Evolutionary conservation across 2,888 invertebrate species (phyloP), one percentile per base, ranked within the genome.

Genomic region (Hermodice carunculata): DNA sequence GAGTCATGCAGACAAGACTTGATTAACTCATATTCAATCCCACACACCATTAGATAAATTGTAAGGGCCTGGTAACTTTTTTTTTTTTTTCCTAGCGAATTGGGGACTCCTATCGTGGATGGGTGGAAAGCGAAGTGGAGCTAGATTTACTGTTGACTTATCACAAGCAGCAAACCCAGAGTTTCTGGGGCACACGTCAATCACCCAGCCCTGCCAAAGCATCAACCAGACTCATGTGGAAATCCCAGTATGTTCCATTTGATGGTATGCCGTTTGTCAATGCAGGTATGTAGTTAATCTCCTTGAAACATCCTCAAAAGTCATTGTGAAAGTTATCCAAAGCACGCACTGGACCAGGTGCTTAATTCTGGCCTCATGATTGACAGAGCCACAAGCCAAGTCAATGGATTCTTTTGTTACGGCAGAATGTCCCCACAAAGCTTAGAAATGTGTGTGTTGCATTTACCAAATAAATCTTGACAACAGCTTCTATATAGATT

Each of bases 241-340:
- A 85, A 64, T 85, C 85, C 4, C 86, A 86, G 63, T 86, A 86
- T 76, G 85, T 85, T 17, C 85, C 85, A 1, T 85, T 84, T 72
- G 86, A 86, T 76, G 86, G 86, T 3, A 80, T 85, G 24, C 86
- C 86, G 22, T 86, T 86, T 71, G 77, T 86, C 5, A 86, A 86
- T 66, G 75, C 83, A 64, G 85, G 85, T 84, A 64, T 51, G 70
- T 62, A n/a, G 17, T 14, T 48, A 24, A 22, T 46, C n/a, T 46
- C 19, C 22, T n/a, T 46, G 8, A 46, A 19, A 46, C 8, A 46
- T 14, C 14, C 11, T 26, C 51, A n/a, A n/a, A n/a, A n/a, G n/a
- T n/a, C n/a, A n/a, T n/a, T n/a, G n/a, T n/a, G n/a, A n/a, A n/a
- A n/a, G n/a, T n/a, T n/a, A n/a, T n/a, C n/a, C n/a, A n/a, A n/a